These are phyloP conservation scores for Phengaris arion DNA, from an alignment of 2,888 invertebrate genomes.

Conservation along the genomic window DNA sequence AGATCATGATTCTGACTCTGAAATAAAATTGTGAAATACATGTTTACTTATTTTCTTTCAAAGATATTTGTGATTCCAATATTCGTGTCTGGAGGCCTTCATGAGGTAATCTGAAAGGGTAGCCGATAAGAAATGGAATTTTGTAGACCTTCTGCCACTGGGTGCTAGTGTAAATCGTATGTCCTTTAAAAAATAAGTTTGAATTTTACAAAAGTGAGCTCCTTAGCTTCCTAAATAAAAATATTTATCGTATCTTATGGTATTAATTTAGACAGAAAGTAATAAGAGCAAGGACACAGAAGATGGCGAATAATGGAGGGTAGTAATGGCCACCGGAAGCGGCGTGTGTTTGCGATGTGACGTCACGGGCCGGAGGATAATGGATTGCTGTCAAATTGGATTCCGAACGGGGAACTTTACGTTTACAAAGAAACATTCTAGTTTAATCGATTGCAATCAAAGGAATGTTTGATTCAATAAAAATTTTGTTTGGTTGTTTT, in stretches of 20 bases:
- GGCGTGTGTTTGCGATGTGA: constrained; percentile 49
- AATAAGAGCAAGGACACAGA: constrained; percentile 58
- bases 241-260: not conserved
- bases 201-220: not conserved
- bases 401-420: constrained; percentile 15
- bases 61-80: too few species aligned
- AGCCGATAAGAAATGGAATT: too few species aligned
- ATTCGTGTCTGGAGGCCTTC: too few species aligned
- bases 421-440: constrained; percentile 1
- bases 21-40: too few species aligned
- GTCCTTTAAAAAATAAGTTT: too few species aligned
- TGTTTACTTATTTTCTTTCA: too few species aligned
- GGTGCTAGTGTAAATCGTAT: too few species aligned
- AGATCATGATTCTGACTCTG: too few species aligned
- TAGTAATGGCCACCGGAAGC: constrained; percentile 53
- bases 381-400: constrained; percentile 28
- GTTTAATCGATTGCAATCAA: not conserved
- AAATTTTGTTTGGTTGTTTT: not conserved
- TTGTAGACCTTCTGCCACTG: too few species aligned
- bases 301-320: constrained; percentile 53
- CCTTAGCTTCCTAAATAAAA: not conserved
- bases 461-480: not conserved
- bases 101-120: too few species aligned
- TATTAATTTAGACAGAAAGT: constrained; percentile 47
- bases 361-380: constrained; percentile 38